phyloP scores from a whole-genome alignment of 37 sponge, comb jelly and placozoan genomes.

The Amphimedon queenslandica region DNA sequence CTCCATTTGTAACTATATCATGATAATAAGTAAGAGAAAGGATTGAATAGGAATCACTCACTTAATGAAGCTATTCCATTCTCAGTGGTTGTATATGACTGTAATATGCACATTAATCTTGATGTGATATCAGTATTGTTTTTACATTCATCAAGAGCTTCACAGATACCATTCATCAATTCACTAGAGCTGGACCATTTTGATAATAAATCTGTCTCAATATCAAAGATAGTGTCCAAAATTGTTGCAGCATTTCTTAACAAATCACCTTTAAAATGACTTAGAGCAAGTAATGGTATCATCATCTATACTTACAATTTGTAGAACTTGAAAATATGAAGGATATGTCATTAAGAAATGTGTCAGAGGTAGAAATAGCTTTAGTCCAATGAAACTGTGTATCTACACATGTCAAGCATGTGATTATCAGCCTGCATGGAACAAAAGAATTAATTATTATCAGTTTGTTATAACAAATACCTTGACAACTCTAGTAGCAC shows the following conservation, averaged over 20 bases:
- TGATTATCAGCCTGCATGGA: background rate
- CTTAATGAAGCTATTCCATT: background rate
- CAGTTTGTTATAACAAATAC: too few species aligned
- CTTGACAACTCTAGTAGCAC: too few species aligned
- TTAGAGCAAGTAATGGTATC: background rate
- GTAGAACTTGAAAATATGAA: background rate
- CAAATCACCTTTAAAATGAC: background rate
- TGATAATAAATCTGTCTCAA: background rate
- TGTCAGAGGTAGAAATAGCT: background rate
- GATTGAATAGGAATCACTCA: too few species aligned
- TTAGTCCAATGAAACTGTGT: background rate
- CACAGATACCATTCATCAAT: background rate
- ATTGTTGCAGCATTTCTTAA: background rate
- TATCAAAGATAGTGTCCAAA: background rate
- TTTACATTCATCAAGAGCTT: background rate
- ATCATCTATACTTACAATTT: background rate
- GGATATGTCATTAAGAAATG: background rate
- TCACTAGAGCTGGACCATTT: background rate
- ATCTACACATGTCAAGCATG: background rate
- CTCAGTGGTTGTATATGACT: background rate
- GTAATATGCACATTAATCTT: background rate
- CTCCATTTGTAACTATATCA: too few species aligned
- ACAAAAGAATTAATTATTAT: too few species aligned
- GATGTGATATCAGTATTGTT: background rate
- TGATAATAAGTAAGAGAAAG: too few species aligned